Percentiles rank a stretch among this genome's conserved stretches.
These are phyloP conservation scores for Mesocricetus auratus DNA, from an alignment of 2,113 vertebrate species.

Conservation along the genomic window DNA sequence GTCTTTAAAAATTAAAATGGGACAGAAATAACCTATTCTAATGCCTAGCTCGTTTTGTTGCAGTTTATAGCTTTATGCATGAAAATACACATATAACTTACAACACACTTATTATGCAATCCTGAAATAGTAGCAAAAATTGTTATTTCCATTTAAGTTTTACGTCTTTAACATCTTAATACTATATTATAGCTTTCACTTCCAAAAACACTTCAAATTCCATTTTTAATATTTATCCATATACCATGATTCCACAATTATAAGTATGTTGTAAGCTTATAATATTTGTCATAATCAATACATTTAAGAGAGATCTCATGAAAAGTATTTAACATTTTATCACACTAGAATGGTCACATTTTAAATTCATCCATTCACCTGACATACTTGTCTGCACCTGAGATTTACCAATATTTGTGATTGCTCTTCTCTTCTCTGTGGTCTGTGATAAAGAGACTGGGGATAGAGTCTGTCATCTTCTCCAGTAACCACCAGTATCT, in stretches of 20 bases:
- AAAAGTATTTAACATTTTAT: conserved; percentile 14
- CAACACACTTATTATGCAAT: background rate
- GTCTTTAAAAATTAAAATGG: background rate
- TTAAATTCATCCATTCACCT: conserved; percentile 48
- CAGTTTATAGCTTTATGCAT: background rate
- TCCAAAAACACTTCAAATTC: conserved; percentile 22
- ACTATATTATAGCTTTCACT: background rate
- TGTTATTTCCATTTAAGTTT: background rate
- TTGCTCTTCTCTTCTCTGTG: background rate
- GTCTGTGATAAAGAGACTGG: background rate
- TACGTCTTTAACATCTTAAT: conserved; percentile 8
- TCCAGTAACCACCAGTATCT: background rate
- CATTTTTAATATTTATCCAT: conserved; percentile 4
- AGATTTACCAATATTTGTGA: background rate
- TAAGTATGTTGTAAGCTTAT: background rate
- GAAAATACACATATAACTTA: conserved; percentile 23
- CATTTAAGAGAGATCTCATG: background rate
- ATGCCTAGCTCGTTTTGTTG: background rate
- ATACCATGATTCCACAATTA: background rate
- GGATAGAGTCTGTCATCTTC: background rate
- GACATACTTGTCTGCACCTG: background rate
- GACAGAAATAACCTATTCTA: background rate
- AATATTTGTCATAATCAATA: background rate
- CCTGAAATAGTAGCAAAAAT: conserved; percentile 18
- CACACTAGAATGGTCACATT: conserved; percentile 41